Base-by-base conservation (phyloP, 2,113 vertebrate species). In the Heterocephalus glaber region DNA sequence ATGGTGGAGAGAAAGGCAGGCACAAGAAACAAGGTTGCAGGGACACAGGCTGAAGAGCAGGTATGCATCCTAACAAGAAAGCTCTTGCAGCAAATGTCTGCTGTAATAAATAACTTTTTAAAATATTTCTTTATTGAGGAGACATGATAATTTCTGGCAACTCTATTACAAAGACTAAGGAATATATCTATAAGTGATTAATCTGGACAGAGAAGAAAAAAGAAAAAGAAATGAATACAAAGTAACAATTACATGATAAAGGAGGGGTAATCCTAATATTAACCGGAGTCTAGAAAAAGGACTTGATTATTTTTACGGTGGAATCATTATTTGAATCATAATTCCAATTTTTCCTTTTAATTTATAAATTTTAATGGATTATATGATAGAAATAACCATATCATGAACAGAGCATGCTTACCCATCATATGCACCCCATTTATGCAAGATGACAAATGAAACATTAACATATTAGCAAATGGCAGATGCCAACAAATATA, bases 391-490 rank as follows among this genome's bases (percentile, higher is more conserved):
- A 94, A 93, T 38, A 54, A 4, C 3, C 1, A 8, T 74, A 20
- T 96, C 1, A 33, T 66, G 26, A 83, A 56, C 2, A 66, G 49
- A 63, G 10, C 4, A 54, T 79, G 16, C 11, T 24, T 47, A 38
- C 38, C 5, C 22, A 38, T 54, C 52, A 33, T 19, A 1, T n/a
- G 12, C n/a, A 2, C 20, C 1, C 58, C 28, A 41, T 89, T 86
- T 68, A 33, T 74, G 56, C 74, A 49, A 86, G 12, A 52, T n/a
- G 47, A 68, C 33, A 93, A 76, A 60, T 65, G 38, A 74, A 52
- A 54, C n/a, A 88, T 68, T 77, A 93, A 49, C 10, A 65, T 30
- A 85, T 77, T 56, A 93, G 86, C 79, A 77, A 86, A 52, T 83
- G 54, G 44, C 49, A 90, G 44, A 63, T 38, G 19, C 33, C 12